phyloP scores from a whole-genome alignment of 2,888 invertebrate genomes.

The Uropetala carovei region DNA sequence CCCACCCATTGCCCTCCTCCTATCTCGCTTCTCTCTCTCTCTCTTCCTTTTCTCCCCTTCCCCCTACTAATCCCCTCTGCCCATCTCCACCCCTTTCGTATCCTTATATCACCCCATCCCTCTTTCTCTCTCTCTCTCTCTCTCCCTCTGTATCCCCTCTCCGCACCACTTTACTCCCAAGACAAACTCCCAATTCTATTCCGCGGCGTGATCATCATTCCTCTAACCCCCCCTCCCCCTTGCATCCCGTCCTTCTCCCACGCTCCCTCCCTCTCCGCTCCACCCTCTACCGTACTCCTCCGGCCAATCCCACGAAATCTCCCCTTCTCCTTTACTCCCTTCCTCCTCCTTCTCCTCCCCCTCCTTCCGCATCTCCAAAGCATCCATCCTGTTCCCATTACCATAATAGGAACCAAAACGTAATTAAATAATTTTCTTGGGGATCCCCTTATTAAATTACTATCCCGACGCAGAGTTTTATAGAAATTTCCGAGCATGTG shows the following conservation, averaged over 20 bases:
- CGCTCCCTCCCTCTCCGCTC: too few relatives aligned
- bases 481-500: constrained; percentile 58
- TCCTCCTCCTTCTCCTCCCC: neutral
- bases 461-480: constrained; percentile 46
- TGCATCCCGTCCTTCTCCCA: constrained; percentile 27
- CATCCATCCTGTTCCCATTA: constrained; percentile 62
- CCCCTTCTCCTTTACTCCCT: neutral
- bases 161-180: constrained; percentile 2
- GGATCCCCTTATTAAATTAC: constrained; percentile 59
- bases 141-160: neutral
- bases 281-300: neutral
- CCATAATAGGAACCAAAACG: constrained; percentile 61
- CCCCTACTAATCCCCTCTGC: neutral
- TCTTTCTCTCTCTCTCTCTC: neutral
- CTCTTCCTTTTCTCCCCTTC: neutral
- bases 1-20: too few relatives aligned
- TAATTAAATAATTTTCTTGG: constrained; percentile 61
- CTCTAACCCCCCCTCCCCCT: neutral
- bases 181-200: constrained; percentile 55
- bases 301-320: too few relatives aligned
- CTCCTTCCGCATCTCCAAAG: neutral
- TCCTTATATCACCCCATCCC: neutral
- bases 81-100: neutral
- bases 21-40: neutral
- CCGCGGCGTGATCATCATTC: constrained; percentile 35